Evolutionary conservation across 2,797 vertebrate genomes (phyloP).

Genomic region (Sebastes elongatus): DNA sequence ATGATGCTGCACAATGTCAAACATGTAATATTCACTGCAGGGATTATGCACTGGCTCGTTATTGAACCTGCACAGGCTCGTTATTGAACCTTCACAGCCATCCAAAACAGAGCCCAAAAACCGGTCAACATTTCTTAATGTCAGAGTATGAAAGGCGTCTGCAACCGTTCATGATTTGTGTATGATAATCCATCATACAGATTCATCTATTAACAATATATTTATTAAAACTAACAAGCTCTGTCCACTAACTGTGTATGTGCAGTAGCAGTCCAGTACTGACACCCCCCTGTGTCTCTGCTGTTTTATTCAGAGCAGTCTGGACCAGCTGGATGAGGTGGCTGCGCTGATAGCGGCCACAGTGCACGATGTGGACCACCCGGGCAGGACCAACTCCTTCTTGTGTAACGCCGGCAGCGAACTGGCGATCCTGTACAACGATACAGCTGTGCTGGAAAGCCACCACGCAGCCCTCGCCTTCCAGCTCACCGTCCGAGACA

Average conservation of each 20-base stretch:
- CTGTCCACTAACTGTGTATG: background rate
- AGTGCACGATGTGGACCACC: constrained; percentile 95
- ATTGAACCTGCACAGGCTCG: no score
- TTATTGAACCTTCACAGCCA: background rate
- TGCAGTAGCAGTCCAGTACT: background rate
- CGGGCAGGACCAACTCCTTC: constrained; percentile 95
- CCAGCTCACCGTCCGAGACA: constrained; percentile 91
- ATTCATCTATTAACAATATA: background rate
- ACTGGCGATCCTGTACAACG: constrained; percentile 94
- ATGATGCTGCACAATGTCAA: background rate
- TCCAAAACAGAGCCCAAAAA: background rate
- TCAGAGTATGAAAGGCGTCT: background rate
- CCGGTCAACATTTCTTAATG: background rate
- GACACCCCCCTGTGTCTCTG: background rate
- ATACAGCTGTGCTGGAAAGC: constrained; percentile 94
- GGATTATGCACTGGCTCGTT: background rate
- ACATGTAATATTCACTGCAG: background rate
- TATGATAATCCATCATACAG: background rate
- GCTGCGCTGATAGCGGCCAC: constrained; percentile 93
- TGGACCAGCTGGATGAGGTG: constrained; percentile 93
- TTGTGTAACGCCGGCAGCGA: constrained; percentile 93
- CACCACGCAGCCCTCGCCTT: constrained; percentile 95
- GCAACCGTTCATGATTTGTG: no score
- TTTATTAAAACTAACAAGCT: background rate
- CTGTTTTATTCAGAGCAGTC: constrained; percentile 79